Base-by-base conservation (phyloP, 1,140 invertebrate species). In the Marisa cornuarietis region DNA sequence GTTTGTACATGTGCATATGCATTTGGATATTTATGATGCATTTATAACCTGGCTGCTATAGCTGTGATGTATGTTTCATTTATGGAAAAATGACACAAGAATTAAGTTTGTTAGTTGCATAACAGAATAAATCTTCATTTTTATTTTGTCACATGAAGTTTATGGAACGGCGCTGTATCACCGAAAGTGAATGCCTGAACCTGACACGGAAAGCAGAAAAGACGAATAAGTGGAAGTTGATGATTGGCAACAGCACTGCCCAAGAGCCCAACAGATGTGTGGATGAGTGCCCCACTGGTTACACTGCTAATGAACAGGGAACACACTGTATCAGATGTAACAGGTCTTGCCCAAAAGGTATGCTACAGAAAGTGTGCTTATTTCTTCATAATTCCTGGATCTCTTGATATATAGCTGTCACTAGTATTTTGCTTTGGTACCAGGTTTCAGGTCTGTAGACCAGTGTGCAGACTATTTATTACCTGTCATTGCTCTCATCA, bases 221-320 rank as follows among this genome's bases (percentile, higher is more conserved):
- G 18, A 51, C 42, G 22, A 71, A n/a, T 18, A 24, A 68, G 14
- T 73, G 79, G 62, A 82, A 83, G 66, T 76, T 84, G 13, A 63
- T 87, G 80, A 73, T 85, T 79, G 68, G 74, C 68, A 65, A 79
- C n/a, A 63, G 81, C 51, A 82, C 58, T 20, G 73, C 58, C 24
- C 22, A 68, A 63, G 63, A 75, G 73, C 80, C 79, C 68, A 73
- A 83, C 63, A 24, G 88, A 82, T 99, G 97, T 91, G 89, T 95
- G 18, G 92, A 94, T 49, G 93, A 95, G 52, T 97, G 96, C 88
- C 96, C 96, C 1, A 89, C 91, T 31, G 94, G 94, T 14, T 96
- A 93, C 88, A 93, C 92, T 86, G 94, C 94, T 80, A 87, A 90
- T 88, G 78, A 82, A 82, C 79, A 73, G 76, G n/a, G 62, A 24